Evolutionary conservation across 2,888 invertebrate genomes (phyloP).

Genomic region (Ypsolopha sequella): DNA sequence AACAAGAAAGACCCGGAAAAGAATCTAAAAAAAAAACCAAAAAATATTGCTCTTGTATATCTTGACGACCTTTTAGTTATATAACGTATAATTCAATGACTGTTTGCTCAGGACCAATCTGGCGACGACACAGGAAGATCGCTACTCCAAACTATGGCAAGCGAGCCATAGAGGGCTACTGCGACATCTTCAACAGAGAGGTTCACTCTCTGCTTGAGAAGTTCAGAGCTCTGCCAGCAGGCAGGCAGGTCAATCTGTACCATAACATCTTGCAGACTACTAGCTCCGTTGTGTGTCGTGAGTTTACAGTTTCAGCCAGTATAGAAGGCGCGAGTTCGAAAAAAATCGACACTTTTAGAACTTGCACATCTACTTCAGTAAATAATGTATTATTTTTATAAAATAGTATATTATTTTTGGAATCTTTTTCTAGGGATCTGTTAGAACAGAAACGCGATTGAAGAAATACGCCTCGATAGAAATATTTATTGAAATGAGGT

Average conservation of each 20-base stretch:
- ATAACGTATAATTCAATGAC: no score
- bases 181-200: conserved; percentile 32
- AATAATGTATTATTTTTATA: not conserved
- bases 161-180: conserved; percentile 35
- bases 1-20: no score
- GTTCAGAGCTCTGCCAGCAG: conserved; percentile 13
- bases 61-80: no score
- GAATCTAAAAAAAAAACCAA: no score
- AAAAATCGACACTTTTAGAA: no score
- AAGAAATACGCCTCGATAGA: no score
- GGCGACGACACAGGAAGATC: conserved; percentile 49
- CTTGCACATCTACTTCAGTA: not conserved
- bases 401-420: no score
- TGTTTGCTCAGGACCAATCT: conserved; percentile 27
- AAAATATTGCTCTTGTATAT: no score
- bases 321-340: no score
- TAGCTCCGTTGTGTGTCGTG: conserved; percentile 43
- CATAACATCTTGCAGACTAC: conserved; percentile 31
- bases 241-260: conserved; percentile 25
- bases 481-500: no score
- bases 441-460: no score
- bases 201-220: conserved; percentile 24
- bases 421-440: no score
- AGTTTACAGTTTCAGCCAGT: conserved; percentile 21
- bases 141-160: conserved; percentile 45